phyloP scores from a whole-genome alignment of 1,140 invertebrate species.

The Drosophila ficusphila region DNA sequence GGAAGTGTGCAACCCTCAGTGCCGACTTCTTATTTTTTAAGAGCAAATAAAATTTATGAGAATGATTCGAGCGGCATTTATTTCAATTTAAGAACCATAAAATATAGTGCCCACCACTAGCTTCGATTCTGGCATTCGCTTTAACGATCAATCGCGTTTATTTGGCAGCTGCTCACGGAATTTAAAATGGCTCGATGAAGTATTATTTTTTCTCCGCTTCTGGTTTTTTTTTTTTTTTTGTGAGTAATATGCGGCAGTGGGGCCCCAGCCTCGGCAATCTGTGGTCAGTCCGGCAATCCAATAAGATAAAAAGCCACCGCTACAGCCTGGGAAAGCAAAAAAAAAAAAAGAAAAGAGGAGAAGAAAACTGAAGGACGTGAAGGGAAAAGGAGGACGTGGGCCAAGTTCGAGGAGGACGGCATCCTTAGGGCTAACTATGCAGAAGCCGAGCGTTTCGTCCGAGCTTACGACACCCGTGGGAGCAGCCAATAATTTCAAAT shows the following conservation, averaged over 20 bases:
- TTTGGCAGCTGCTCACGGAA: constrained; percentile 60
- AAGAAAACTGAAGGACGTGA: not conserved
- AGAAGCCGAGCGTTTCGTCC: constrained; percentile 52
- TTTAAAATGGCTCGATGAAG: constrained; percentile 67
- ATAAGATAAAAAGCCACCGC: constrained; percentile 64
- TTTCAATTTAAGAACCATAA: constrained; percentile 8
- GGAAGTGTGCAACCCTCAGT: not conserved
- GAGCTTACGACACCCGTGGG: constrained; percentile 80
- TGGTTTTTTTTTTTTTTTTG: too few relatives aligned
- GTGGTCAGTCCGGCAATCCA: constrained; percentile 68
- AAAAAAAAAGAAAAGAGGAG: not conserved
- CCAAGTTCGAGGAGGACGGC: not conserved
- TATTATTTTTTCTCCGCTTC: too few relatives aligned
- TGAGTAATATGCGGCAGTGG: constrained; percentile 27
- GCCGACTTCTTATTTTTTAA: not conserved
- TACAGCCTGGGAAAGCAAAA: constrained; percentile 1
- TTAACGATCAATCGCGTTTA: constrained; percentile 69
- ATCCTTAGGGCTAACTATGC: constrained; percentile 58
- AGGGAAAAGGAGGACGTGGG: not conserved
- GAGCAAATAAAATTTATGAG: constrained; percentile 3
- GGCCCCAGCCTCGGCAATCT: constrained; percentile 48
- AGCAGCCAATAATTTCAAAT: constrained; percentile 82
- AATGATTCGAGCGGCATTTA: not conserved
- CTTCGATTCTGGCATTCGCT: constrained; percentile 19
- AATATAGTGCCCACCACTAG: constrained; percentile 13